Percentiles rank a stretch among this genome's conserved stretches.
phyloP scores from a whole-genome alignment of 2,888 invertebrate species.

The Drosophila macrothrix region DNA sequence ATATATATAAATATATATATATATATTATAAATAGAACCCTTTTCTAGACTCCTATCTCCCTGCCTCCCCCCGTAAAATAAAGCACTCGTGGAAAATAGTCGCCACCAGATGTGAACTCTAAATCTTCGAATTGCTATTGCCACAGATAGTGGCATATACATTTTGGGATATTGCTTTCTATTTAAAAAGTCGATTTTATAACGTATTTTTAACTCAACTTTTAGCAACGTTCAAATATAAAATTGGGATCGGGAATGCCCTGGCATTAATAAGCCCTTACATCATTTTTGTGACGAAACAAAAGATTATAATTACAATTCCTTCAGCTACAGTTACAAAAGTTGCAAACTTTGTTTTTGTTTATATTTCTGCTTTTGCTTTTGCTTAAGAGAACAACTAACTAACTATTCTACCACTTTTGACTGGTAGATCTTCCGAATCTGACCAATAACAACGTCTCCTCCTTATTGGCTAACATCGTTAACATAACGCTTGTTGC shows the following conservation, averaged over 20 bases:
- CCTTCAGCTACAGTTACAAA: neutral
- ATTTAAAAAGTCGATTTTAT: neutral
- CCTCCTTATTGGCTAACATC: conserved; percentile 53
- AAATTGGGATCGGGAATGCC: neutral
- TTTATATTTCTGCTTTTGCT: neutral
- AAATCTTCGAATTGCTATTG: neutral
- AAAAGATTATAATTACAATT: neutral
- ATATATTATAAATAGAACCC: conserved; percentile 38
- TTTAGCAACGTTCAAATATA: neutral
- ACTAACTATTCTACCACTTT: conserved; percentile 34
- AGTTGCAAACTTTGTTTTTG: neutral
- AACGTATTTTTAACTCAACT: neutral
- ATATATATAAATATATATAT: neutral
- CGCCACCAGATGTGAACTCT: conserved; percentile 1
- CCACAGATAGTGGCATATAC: neutral
- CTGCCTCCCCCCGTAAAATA: conserved; percentile 20
- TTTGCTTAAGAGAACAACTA: conserved; percentile 3
- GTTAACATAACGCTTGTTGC: conserved; percentile 77
- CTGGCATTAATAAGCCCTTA: neutral
- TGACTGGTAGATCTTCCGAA: conserved; percentile 10
- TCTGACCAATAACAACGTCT: conserved; percentile 1
- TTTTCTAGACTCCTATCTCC: conserved; percentile 50
- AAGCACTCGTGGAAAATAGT: conserved; percentile 29
- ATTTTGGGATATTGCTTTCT: conserved; percentile 6
- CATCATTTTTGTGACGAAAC: neutral